These are phyloP conservation scores for Aphaenogaster floridana DNA, from an alignment of 1,140 invertebrate species.

Conservation along the genomic window DNA sequence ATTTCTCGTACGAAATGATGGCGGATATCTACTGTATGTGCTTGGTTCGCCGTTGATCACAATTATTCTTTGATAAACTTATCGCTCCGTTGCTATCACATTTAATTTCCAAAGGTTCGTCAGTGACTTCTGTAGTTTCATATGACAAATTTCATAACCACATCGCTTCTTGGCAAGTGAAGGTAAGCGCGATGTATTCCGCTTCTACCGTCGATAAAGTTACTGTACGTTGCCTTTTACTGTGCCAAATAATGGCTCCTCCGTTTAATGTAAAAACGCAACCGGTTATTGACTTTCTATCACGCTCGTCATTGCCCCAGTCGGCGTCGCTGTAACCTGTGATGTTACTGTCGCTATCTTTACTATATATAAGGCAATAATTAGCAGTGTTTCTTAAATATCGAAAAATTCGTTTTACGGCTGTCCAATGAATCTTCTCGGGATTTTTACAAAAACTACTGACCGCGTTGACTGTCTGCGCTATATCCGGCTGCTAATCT, in stretches of 20 bases:
- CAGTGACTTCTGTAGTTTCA: no score
- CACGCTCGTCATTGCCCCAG: slow-evolving; percentile 76
- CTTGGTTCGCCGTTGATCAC: no score
- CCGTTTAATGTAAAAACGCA: slow-evolving; percentile 66
- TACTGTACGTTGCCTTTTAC: slow-evolving; percentile 47
- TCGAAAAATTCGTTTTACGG: slow-evolving; percentile 76
- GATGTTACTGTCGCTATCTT: slow-evolving; percentile 15
- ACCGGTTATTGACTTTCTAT: slow-evolving; percentile 74
- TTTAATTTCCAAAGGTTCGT: no score
- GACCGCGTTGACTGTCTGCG: slow-evolving; percentile 77
- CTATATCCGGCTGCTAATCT: slow-evolving; percentile 82
- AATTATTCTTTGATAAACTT: no score
- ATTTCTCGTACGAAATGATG: no score
- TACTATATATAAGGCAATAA: slow-evolving; percentile 67
- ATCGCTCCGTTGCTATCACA: no score
- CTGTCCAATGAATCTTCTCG: slow-evolving; percentile 75
- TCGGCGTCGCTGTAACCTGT: slow-evolving; percentile 82
- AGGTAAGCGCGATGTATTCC: no score
- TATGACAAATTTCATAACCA: no score
- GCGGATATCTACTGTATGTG: no score
- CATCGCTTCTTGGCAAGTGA: no score
- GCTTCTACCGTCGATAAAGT: not conserved
- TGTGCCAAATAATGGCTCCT: slow-evolving; percentile 59
- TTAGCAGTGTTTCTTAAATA: slow-evolving; percentile 82
- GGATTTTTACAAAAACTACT: slow-evolving; percentile 75